A percentile compares a stretch with the other conserved stretches of the same genome.
These are phyloP conservation scores for Hirudo medicinalis DNA, from an alignment of 1,140 invertebrate species.

Conservation along the genomic window DNA sequence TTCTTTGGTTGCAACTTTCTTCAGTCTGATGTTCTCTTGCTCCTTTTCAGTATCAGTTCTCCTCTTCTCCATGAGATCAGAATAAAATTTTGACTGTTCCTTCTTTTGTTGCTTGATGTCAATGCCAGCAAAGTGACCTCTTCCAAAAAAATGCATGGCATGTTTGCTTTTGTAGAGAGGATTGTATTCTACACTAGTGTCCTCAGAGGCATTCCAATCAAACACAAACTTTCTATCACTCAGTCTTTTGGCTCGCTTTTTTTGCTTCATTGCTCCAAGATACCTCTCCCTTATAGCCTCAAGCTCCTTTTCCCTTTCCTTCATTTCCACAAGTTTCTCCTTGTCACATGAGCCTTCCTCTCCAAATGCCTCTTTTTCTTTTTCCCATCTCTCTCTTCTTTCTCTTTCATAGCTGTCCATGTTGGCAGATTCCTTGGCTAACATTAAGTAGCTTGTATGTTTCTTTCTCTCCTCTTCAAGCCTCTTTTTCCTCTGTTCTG, in stretches of 20 bases:
- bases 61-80: slow-evolving; percentile 81
- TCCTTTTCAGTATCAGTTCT: slow-evolving; percentile 92
- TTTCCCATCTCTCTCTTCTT: slow-evolving; percentile 10
- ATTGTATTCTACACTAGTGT: slow-evolving; percentile 96
- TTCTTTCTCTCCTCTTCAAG: slow-evolving; percentile 59
- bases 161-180: slow-evolving; percentile 87
- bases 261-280: slow-evolving; percentile 81
- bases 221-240: slow-evolving; percentile 99
- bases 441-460: slow-evolving; percentile 47
- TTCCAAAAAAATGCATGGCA: slow-evolving; percentile 88
- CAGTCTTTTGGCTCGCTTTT: slow-evolving; percentile 66
- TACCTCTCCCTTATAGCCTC: slow-evolving; percentile 58
- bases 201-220: slow-evolving; percentile 98
- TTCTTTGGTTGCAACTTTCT: slow-evolving; percentile 85
- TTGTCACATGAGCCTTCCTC: neutral
- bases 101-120: slow-evolving; percentile 82
- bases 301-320: slow-evolving; percentile 12
- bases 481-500: slow-evolving; percentile 51
- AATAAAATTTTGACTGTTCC: slow-evolving; percentile 95
- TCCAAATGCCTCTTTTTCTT: slow-evolving; percentile 1
- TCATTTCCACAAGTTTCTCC: slow-evolving; percentile 9
- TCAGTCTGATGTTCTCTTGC: slow-evolving; percentile 84
- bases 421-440: slow-evolving; percentile 45
- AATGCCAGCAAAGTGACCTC: slow-evolving; percentile 93
- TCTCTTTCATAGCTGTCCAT: slow-evolving; percentile 14